Base-by-base conservation (phyloP, 30 jellyfish, hydroid and myxozoan species). In the Rhopilema esculentum region DNA sequence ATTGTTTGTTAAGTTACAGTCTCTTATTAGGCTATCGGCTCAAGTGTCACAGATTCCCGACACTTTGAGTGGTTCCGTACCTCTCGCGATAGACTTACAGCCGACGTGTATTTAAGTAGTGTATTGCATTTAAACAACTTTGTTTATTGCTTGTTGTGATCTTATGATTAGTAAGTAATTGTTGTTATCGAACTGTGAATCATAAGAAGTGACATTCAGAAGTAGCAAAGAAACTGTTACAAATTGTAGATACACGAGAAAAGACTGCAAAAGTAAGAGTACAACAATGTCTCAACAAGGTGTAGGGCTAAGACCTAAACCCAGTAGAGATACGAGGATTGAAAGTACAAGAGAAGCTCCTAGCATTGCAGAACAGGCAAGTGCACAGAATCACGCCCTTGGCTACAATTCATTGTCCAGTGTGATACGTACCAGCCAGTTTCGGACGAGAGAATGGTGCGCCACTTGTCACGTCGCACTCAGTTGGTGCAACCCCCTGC, bases 31-130 rank as follows among this genome's bases (percentile, higher is more conserved):
- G n/a, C n/a, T n/a, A n/a, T n/a, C n/a, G n/a, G n/a, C n/a, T n/a
- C n/a, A n/a, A n/a, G n/a, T n/a, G n/a, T n/a, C n/a, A n/a, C n/a
- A n/a, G n/a, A 8, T 70, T 70, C 81, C 49, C 81, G 61, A 70
- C 81, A 70, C 81, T 70, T 70, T 70, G 81, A 70, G 81, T 70
- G 81, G 81, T n/a, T 70, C 81, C 81, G 53, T 12, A 70, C 61
- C 81, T 53, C 8, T 20, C 49, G 62, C n/a, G 81, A 62, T 25
- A 25, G 24, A 20, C 26, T 40, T 18, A 22, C 20, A 21, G 49
- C 26, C 16, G 27, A 28, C 15, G 27, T 16, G 15, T 70, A 21
- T 32, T 70, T 70, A 2, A 28, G 15, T 7, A 26, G 24, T 32
- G 49, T 28, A 26, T 53, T 19, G 21, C 19, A 22, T 70, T 8